phyloP scores from a whole-genome alignment of 2,113 vertebrate species.

The Marmota flaviventris region DNA sequence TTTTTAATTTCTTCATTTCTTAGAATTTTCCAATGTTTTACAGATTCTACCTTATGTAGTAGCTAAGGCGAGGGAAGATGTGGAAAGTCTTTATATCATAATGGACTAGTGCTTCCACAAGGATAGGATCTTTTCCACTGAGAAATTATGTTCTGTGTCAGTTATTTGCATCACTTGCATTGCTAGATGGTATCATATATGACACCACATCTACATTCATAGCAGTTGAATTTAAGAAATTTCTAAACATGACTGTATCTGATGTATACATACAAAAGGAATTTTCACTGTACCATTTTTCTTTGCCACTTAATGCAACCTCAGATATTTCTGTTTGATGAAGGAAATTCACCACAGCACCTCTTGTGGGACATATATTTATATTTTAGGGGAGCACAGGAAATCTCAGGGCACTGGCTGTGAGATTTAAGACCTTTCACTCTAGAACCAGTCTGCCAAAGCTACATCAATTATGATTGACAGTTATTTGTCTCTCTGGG shows the following conservation, averaged over 20 bases:
- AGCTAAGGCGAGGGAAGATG: neutral
- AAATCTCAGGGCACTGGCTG: neutral
- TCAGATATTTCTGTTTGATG: neutral
- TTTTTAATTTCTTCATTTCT: neutral
- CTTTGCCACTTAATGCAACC: constrained; percentile 29
- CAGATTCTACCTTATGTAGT: neutral
- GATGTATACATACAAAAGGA: neutral
- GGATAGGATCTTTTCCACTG: neutral
- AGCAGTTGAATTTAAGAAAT: neutral
- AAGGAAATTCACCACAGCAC: neutral
- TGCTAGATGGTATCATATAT: neutral
- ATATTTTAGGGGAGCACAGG: constrained; percentile 9
- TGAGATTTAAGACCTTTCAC: constrained; percentile 51
- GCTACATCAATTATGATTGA: constrained; percentile 37
- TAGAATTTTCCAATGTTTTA: neutral
- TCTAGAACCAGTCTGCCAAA: neutral
- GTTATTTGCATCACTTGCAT: neutral
- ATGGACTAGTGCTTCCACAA: neutral
- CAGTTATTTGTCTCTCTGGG: constrained; percentile 30
- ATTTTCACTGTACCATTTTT: constrained; percentile 36
- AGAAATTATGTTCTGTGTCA: constrained; percentile 8
- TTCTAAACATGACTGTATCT: constrained; percentile 14
- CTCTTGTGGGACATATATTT: neutral
- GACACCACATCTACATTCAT: neutral
- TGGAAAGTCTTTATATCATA: neutral